Percentiles rank a stretch among this genome's conserved stretches.
phyloP scores from a whole-genome alignment of 1,140 invertebrate species.

The Thaumatotibia leucotreta region DNA sequence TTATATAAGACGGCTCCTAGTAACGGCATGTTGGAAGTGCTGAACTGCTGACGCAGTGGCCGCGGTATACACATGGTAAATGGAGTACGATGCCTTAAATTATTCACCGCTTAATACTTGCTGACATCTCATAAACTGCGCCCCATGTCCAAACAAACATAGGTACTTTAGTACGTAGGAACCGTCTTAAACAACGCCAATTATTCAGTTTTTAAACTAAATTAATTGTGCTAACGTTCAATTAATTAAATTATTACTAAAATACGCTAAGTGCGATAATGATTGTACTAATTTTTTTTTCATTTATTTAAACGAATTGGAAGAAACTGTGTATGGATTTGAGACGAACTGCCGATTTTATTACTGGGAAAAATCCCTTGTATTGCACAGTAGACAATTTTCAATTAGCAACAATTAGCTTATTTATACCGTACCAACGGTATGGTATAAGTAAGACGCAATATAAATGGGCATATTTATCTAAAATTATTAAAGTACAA shows the following conservation, averaged over 20 bases:
- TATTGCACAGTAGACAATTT: not conserved
- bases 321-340: constrained; percentile 41
- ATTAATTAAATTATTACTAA: not conserved
- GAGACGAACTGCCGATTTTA: constrained; percentile 7
- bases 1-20: not conserved
- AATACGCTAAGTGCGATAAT: constrained; percentile 14
- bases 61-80: no score
- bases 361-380: not conserved
- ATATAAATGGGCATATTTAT: no score
- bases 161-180: not conserved
- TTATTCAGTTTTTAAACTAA: not conserved
- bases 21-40: not conserved
- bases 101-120: no score
- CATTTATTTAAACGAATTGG: constrained; percentile 30
- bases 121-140: no score
- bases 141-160: no score
- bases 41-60: not conserved
- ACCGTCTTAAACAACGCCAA: not conserved
- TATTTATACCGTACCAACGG: no score
- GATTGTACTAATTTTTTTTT: constrained; percentile 54
- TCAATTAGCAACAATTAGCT: not conserved
- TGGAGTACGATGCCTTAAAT: no score
- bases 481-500: no score
- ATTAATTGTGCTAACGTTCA: constrained; percentile 12
- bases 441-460: no score